Evolutionary conservation across 2,113 vertebrate species (phyloP), one percentile per base, ranked within the genome.

Genomic region (Cichladusa arquata): DNA sequence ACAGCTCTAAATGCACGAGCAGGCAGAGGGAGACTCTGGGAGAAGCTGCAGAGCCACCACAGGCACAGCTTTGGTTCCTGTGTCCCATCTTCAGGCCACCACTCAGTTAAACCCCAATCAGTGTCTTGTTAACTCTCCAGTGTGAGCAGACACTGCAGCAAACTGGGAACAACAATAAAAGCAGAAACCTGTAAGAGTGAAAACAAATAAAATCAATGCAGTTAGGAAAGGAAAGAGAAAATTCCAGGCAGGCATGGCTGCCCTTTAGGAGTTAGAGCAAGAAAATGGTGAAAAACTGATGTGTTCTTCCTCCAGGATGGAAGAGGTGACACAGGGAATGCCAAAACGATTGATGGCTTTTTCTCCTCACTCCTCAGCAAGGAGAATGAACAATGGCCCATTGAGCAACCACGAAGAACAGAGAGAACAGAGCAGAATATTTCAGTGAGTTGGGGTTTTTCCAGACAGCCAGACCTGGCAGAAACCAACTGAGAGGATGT

Each of bases 401-500:
- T 33, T 85, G 71, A 79, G 62, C 14, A 48, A n/a, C 70, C 45
- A 26, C 18, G 19, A 18, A 58, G 54, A 57, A 36, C 44, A 56
- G 50, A 44, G 80, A 51, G 90, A 78, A 16, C 36, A 89, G 71
- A 87, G 44, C 36, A 64, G 17, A 42, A 56, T 45, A 22, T 38
- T 78, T 45, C 71, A 28, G 19, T 14, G 12, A 66, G 48, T 5
- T 38, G n/a, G 69, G 11, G 0, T 50, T 81, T 88, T 88, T 73
- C 51, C 71, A 88, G 29, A 13, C 54, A 69, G 58, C 50, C 42
- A 50, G 66, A 61, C 28, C 62, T 69, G 74, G 45, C 26, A 69
- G 45, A 88, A 65, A 31, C 31, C 58, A 38, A 1, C 42, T 29
- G 67, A 38, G 42, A 45, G 38, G 42, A 47, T 0, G 0, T 12